phyloP scores from a whole-genome alignment of 2,797 vertebrate genomes.

The Todus mexicanus region DNA sequence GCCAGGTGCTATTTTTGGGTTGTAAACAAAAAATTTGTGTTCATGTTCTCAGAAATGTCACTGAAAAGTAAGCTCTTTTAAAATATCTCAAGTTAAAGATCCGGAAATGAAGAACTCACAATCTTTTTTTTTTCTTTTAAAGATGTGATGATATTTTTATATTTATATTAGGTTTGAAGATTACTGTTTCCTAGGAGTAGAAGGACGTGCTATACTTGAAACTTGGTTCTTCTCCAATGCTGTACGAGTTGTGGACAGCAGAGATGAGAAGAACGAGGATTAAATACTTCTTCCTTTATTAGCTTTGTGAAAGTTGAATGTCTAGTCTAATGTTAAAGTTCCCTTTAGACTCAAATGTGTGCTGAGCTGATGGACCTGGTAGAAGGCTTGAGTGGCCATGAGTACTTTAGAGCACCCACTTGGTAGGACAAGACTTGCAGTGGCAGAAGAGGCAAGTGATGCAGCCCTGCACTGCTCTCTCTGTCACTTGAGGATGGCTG shows the following conservation, averaged over 20 bases:
- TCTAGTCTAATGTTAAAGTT: background rate
- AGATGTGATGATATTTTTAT: background rate
- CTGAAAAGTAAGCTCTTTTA: background rate
- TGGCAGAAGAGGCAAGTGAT: background rate
- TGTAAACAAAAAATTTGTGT: background rate
- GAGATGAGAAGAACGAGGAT: background rate
- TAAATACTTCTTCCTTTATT: background rate
- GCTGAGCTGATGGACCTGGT: background rate
- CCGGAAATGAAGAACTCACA: background rate
- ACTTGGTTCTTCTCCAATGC: background rate
- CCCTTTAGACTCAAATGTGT: background rate
- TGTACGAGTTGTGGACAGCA: accelerated
- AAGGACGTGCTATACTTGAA: background rate
- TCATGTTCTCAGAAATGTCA: background rate
- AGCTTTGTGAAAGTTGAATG: background rate
- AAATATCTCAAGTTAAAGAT: background rate
- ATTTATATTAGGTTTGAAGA: background rate
- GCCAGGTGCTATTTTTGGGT: background rate
- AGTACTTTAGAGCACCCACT: background rate
- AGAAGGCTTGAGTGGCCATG: background rate
- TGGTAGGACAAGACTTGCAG: background rate
- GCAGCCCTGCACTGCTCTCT: background rate
- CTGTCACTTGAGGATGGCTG: background rate
- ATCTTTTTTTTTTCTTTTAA: background rate
- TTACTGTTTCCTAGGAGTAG: background rate